Evolutionary conservation across 2,888 invertebrate genomes (phyloP).

Genomic region (Brenthis daphne): DNA sequence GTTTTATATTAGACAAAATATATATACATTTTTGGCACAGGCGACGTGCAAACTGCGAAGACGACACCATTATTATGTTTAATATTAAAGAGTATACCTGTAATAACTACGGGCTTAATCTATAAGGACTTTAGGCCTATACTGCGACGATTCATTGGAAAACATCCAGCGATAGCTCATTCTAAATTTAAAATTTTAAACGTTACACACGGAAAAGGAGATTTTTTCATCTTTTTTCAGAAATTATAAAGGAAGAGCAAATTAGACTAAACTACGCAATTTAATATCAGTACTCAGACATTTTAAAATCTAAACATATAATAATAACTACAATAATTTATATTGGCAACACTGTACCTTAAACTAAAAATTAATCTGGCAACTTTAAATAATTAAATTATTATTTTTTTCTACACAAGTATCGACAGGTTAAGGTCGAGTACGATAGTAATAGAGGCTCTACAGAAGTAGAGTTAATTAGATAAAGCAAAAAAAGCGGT

Average conservation of each 20-base stretch:
- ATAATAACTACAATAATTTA: neutral
- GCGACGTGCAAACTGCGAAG: slow-evolving; percentile 61
- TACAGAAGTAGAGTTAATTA: neutral
- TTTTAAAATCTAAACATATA: slow-evolving; percentile 5
- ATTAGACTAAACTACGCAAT: slow-evolving; percentile 17
- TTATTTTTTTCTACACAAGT: neutral
- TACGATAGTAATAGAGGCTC: neutral
- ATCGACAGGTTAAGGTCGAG: neutral
- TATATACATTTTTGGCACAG: slow-evolving; percentile 77
- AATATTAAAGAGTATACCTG: slow-evolving; percentile 69
- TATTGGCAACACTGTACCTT: slow-evolving; percentile 15
- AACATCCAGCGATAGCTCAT: neutral
- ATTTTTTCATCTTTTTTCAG: neutral
- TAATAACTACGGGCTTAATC: slow-evolving; percentile 76
- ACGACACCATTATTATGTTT: slow-evolving; percentile 58
- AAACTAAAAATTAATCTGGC: slow-evolving; percentile 6
- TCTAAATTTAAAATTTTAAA: slow-evolving; percentile 10
- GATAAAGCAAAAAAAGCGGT: slow-evolving; percentile 15
- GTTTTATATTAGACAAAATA: slow-evolving; percentile 47
- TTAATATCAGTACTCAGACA: slow-evolving; percentile 18
- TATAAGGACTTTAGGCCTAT: slow-evolving; percentile 72
- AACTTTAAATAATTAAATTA: neutral
- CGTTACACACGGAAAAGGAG: neutral
- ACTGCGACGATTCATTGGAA: slow-evolving; percentile 23
- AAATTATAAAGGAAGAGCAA: slow-evolving; percentile 9